Evolutionary conservation across 2,797 vertebrate species (phyloP).

Genomic region (Gobio occitaniae): DNA sequence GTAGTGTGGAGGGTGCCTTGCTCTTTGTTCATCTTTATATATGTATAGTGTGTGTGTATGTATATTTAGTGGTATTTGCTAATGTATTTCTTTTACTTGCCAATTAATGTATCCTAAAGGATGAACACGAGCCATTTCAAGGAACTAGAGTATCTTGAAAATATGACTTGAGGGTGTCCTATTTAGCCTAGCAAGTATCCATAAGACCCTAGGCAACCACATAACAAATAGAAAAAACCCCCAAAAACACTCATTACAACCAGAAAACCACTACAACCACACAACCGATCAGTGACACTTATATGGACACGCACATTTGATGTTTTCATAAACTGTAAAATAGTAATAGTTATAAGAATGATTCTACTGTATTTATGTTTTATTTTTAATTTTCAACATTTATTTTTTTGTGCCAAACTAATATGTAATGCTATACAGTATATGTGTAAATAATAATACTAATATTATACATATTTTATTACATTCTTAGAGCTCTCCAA

Average conservation of each 20-base stretch:
- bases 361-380: not conserved
- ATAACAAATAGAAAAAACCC: not conserved
- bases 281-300: not conserved
- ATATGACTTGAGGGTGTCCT: not conserved
- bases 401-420: not conserved
- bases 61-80: not conserved
- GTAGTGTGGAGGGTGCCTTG: not conserved
- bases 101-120: not conserved
- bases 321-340: not conserved
- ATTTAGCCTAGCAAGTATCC: not conserved
- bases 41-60: no score
- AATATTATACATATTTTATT: not conserved
- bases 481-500: constrained; percentile 17
- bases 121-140: not conserved
- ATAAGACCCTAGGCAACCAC: not conserved
- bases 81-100: not conserved
- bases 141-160: not conserved
- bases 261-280: not conserved
- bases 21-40: not conserved
- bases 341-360: not conserved
- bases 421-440: not conserved
- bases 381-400: not conserved
- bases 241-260: not conserved
- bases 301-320: not conserved
- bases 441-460: not conserved